Evolutionary conservation across 2,888 invertebrate species (phyloP).

Genomic region (Sussaba pulchella): DNA sequence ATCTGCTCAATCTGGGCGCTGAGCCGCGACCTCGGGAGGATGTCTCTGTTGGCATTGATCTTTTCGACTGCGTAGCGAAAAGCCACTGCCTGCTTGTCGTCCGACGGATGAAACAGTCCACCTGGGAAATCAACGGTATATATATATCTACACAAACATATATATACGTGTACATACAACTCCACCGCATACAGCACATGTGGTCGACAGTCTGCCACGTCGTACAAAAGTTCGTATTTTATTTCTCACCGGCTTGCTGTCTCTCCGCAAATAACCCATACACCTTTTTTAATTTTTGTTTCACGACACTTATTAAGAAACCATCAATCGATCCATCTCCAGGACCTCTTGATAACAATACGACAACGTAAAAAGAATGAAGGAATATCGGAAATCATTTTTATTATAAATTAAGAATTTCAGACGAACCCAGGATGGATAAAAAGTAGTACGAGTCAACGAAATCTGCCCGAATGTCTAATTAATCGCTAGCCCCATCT

Average conservation of each 20-base stretch:
- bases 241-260: not conserved
- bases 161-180: not conserved
- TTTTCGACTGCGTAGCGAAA: constrained; percentile 97
- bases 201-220: not conserved
- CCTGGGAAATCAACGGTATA: constrained; percentile 86
- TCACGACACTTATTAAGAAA: not conserved
- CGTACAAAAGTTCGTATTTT: constrained; percentile 53
- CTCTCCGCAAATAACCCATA: not conserved
- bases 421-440: not conserved
- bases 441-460: too few relatives aligned
- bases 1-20: constrained; percentile 95
- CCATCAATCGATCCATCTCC: not conserved
- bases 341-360: not conserved
- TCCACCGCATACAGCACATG: not conserved
- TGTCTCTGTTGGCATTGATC: constrained; percentile 93
- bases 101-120: constrained; percentile 94
- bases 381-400: not conserved
- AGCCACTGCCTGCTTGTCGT: constrained; percentile 95
- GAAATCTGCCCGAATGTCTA: too few relatives aligned
- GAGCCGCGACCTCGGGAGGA: constrained; percentile 94
- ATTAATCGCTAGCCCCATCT: too few relatives aligned
- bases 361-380: not conserved
- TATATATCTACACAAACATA: constrained; percentile 40
- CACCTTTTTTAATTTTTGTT: not conserved
- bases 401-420: not conserved